These are phyloP conservation scores for Lordiphosa clarofinis DNA, from an alignment of 1,140 invertebrate genomes.

Conservation along the genomic window DNA sequence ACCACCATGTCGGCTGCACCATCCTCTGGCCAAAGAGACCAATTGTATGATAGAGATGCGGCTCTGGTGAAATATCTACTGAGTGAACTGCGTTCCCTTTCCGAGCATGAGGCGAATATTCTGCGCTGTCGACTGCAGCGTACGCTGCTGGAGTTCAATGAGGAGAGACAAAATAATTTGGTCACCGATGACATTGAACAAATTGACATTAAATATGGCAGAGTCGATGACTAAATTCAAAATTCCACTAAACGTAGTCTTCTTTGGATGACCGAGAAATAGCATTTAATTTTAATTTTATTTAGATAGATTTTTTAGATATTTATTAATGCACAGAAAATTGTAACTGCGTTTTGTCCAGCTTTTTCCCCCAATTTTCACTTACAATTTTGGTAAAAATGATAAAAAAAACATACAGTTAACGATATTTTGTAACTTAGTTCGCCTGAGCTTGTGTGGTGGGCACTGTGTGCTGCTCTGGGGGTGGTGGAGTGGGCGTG, in stretches of 20 bases:
- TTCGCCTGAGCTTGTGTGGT: constrained; percentile 1
- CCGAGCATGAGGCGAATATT: constrained; percentile 2
- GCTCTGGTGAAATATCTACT: constrained; percentile 1
- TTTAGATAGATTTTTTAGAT: too few species aligned
- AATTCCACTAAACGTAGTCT: neutral
- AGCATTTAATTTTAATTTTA: too few species aligned
- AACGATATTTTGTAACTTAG: constrained; percentile 6
- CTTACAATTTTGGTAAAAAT: constrained; percentile 11
- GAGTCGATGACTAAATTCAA: neutral
- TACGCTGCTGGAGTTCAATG: constrained; percentile 12
- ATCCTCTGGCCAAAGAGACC: neutral
- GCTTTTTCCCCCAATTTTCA: neutral
- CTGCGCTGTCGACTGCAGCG: constrained; percentile 14
- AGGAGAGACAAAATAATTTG: constrained; percentile 5
- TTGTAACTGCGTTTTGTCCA: neutral
- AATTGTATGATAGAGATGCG: constrained; percentile 1
- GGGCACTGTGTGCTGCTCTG: neutral
- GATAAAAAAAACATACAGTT: constrained; percentile 4
- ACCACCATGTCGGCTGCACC: neutral
- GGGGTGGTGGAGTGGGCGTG: constrained; percentile 14
- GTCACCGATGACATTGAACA: neutral
- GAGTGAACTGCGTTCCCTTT: constrained; percentile 3
- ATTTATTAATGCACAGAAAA: constrained; percentile 6
- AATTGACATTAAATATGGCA: constrained; percentile 1
- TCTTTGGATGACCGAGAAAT: neutral